phyloP scores from a whole-genome alignment of 2,113 vertebrate species.

The Macheiramphus alcinus region DNA sequence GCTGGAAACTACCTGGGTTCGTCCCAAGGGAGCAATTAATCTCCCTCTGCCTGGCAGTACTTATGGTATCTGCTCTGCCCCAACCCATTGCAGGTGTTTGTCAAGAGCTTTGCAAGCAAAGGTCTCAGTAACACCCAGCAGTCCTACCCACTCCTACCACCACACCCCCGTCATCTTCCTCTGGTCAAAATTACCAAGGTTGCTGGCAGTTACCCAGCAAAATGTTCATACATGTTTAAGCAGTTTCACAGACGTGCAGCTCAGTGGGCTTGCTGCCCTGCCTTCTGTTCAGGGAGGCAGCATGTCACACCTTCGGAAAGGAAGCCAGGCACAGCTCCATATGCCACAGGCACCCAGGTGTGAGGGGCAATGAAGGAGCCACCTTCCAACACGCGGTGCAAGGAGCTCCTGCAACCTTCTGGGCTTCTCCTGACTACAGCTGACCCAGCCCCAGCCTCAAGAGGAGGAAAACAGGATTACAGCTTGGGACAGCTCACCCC shows the following conservation, averaged over 20 bases:
- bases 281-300: neutral
- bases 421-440: neutral
- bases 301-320: neutral
- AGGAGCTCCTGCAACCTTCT: neutral
- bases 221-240: neutral
- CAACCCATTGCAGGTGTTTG: neutral
- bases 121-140: neutral
- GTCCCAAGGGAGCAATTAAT: neutral
- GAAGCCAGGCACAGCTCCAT: neutral
- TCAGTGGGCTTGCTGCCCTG: neutral
- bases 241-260: neutral
- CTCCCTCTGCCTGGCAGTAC: neutral
- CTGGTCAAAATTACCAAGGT: neutral
- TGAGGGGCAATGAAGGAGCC: neutral
- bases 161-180: neutral
- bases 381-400: neutral
- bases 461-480: neutral
- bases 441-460: neutral
- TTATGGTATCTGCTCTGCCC: neutral
- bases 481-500: neutral
- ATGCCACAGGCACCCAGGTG: neutral
- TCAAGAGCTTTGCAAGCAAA: neutral
- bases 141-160: neutral
- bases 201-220: neutral
- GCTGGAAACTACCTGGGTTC: neutral